A percentile compares a stretch with the other conserved stretches of the same genome.
Conservation (phyloP, 2,797 vertebrate genomes). For the Garrulus glandarius region DNA sequence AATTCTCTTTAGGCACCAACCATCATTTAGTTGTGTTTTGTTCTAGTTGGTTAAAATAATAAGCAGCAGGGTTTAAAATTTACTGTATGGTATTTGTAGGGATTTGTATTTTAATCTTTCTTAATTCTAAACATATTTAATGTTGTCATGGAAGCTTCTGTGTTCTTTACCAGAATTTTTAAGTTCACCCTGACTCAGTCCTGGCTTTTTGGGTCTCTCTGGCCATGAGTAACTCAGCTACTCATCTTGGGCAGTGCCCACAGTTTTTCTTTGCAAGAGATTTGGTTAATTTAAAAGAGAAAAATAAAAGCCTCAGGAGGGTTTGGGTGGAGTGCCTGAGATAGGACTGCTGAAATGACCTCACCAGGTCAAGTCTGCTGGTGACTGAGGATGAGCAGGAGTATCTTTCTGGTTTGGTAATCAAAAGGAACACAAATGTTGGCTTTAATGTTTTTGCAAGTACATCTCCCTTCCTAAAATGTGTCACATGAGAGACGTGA, state of each 20-base stretch:
- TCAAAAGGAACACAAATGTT: neutral
- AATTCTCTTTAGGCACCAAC: neutral
- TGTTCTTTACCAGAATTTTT: neutral
- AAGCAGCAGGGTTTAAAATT: neutral
- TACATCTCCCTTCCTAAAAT: neutral
- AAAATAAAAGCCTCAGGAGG: neutral
- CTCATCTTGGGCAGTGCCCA: neutral
- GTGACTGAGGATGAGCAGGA: neutral
- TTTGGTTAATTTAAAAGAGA: neutral
- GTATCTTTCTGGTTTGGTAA: neutral
- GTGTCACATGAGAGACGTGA: neutral
- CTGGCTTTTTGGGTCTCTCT: neutral
- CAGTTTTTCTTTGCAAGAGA: neutral
- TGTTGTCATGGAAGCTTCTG: accelerated
- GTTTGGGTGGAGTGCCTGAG: neutral
- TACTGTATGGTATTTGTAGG: neutral
- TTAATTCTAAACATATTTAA: neutral
- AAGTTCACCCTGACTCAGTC: neutral
- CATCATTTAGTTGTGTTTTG: neutral
- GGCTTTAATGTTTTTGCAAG: neutral
- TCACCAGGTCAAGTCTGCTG: neutral
- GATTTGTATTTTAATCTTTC: neutral
- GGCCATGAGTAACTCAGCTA: neutral
- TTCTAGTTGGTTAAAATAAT: neutral
- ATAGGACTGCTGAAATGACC: neutral